Evolutionary conservation across 1,140 invertebrate genomes (phyloP), one percentile per base, ranked within the genome.

Genomic region (Mizuhopecten yessoensis): DNA sequence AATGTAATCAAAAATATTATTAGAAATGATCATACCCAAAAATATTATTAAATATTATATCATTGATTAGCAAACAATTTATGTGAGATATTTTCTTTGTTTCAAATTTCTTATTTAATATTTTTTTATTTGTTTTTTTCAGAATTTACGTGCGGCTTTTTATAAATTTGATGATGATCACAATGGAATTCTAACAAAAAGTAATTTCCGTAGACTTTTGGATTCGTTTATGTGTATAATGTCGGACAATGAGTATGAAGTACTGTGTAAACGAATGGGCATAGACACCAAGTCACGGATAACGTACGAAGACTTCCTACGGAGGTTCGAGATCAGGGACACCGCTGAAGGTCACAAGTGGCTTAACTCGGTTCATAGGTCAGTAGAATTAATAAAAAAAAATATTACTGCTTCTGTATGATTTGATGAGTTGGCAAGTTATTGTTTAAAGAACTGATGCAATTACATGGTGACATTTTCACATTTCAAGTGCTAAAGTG

Each of bases 81-180:
- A n/a, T n/a, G n/a, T n/a, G n/a, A n/a, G n/a, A n/a, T n/a, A n/a
- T n/a, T n/a, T n/a, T n/a, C n/a, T n/a, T n/a, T n/a, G n/a, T n/a
- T n/a, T n/a, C n/a, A n/a, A n/a, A n/a, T n/a, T n/a, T n/a, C n/a
- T n/a, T n/a, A n/a, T n/a, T n/a, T n/a, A n/a, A n/a, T n/a, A n/a
- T n/a, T n/a, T 42, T 33, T 33, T n/a, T 0, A 88, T 29, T 90
- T 89, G 90, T 89, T 89, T 87, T 34, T 86, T 93, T 34, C 92
- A 96, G 96, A 94, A 95, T 92, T 90, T 96, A 33, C 91, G 95
- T 75, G 94, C 93, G 39, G 96, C 95, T 33, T 96, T 96, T 92
- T 96, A 96, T 91, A 96, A 96, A 89, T 96, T 96, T 94, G 95
- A 96, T 93, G 95, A 95, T 34, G 92, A 96, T 91, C 95, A 96